Conservation (phyloP, 2,888 invertebrate genomes). For the Amiota minor region DNA sequence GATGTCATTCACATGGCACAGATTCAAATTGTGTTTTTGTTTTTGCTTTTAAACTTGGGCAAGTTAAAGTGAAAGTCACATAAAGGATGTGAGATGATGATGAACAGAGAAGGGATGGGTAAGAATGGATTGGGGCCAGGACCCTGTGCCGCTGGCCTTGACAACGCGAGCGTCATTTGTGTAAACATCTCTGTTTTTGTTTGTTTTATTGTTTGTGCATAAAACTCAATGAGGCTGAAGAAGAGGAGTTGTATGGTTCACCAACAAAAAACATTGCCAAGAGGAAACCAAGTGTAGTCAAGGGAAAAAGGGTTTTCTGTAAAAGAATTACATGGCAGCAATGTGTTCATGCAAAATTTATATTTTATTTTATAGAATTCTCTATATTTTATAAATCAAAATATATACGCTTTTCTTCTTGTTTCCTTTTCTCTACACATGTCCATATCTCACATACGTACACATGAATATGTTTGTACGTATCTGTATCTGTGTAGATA, state of each 20-base stretch:
- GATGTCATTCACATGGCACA: conserved; percentile 24
- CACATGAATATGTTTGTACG: not conserved
- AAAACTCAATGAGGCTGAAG: too few relatives aligned
- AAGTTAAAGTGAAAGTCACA: too few relatives aligned
- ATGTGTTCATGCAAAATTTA: conserved; percentile 18
- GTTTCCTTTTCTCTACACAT: not conserved
- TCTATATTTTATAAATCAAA: not conserved
- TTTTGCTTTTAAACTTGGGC: not conserved
- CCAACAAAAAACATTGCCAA: too few relatives aligned
- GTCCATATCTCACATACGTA: not conserved
- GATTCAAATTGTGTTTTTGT: not conserved
- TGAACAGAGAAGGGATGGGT: too few relatives aligned
- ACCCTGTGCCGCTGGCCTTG: conserved; percentile 1
- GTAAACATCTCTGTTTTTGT: too few relatives aligned
- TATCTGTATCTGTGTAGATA: not conserved
- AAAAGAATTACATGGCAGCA: not conserved
- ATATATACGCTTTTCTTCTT: conserved; percentile 5
- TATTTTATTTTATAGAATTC: not conserved
- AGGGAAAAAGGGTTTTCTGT: not conserved
- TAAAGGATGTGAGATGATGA: too few relatives aligned
- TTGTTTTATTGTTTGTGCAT: too few relatives aligned
- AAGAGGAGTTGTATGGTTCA: too few relatives aligned
- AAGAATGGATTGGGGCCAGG: not conserved
- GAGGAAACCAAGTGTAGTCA: too few relatives aligned
- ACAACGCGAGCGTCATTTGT: not conserved